Conservation (phyloP, 2,113 vertebrate species). For the Silurus asotus region DNA sequence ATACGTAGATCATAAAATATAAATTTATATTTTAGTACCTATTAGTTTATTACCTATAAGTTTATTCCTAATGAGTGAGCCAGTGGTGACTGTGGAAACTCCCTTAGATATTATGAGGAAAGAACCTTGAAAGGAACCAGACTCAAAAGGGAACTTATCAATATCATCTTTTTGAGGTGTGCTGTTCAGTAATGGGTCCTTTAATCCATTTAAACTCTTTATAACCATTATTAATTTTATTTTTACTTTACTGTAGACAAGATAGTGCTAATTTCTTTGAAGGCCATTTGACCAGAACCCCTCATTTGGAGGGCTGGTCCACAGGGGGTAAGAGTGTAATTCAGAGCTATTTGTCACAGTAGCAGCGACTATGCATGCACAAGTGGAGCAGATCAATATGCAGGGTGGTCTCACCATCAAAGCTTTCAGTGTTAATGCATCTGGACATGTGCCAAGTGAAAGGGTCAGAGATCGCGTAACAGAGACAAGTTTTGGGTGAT, state of each 20-base stretch:
- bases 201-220: not conserved
- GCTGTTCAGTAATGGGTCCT: not conserved
- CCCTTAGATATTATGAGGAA: too few species aligned
- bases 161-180: too few species aligned
- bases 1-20: too few species aligned
- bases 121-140: too few species aligned
- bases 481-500: constrained; percentile 8
- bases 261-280: not conserved
- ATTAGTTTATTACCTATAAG: too few species aligned
- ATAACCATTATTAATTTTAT: too few species aligned
- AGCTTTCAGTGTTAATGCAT: constrained; percentile 43
- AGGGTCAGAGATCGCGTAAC: constrained; percentile 26
- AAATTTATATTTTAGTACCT: too few species aligned
- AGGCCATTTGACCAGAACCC: constrained; percentile 16
- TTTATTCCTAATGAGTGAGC: too few species aligned
- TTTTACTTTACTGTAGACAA: constrained; percentile 6
- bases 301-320: constrained; percentile 7
- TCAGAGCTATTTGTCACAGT: constrained; percentile 43
- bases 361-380: constrained; percentile 46
- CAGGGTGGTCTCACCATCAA: constrained; percentile 35
- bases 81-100: too few species aligned
- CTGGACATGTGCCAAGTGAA: constrained; percentile 30
- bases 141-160: too few species aligned
- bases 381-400: constrained; percentile 53
- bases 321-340: constrained; percentile 39